Conservation (phyloP, 2,797 vertebrate genomes). For the Hyperoplus lanceolatus region DNA sequence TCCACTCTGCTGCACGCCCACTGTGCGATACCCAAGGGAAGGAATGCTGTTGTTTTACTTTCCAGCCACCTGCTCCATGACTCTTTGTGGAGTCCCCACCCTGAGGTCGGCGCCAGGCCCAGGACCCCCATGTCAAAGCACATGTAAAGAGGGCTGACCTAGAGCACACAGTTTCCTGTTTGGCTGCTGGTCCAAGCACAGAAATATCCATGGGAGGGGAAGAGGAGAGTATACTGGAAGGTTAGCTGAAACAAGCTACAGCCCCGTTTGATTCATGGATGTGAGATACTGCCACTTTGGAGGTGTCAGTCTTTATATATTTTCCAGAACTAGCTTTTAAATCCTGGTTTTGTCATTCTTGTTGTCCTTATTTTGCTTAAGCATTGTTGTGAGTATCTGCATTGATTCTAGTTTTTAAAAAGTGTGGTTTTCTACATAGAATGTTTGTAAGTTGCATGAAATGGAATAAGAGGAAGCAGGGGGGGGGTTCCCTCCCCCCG, state of each 20-base stretch:
- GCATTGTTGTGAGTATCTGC: background rate
- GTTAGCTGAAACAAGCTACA: background rate
- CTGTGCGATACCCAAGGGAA: conserved; percentile 31
- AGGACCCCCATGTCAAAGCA: conserved; percentile 44
- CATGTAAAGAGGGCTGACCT: conserved; percentile 6
- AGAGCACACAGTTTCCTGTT: conserved; percentile 68
- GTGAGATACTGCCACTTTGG: background rate
- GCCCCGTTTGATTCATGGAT: background rate
- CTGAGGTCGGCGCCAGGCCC: conserved; percentile 34
- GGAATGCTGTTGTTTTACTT: conserved; percentile 47
- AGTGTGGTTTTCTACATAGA: too few relatives aligned
- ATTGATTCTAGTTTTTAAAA: background rate
- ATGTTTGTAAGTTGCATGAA: too few relatives aligned
- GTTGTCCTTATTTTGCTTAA: background rate
- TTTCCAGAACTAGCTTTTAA: background rate
- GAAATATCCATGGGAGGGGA: conserved; percentile 31
- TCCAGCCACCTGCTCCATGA: conserved; percentile 44
- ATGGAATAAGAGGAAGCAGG: too few relatives aligned
- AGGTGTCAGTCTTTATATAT: background rate
- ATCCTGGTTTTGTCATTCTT: background rate
- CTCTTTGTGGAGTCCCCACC: conserved; percentile 46
- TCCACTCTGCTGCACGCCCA: background rate
- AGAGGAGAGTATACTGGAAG: background rate
- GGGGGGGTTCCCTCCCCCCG: too few relatives aligned
- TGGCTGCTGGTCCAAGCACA: conserved; percentile 16